Evolutionary conservation across 2,888 invertebrate species (phyloP), one percentile per base, ranked within the genome.

Genomic region (Ischnus inquisitorius): DNA sequence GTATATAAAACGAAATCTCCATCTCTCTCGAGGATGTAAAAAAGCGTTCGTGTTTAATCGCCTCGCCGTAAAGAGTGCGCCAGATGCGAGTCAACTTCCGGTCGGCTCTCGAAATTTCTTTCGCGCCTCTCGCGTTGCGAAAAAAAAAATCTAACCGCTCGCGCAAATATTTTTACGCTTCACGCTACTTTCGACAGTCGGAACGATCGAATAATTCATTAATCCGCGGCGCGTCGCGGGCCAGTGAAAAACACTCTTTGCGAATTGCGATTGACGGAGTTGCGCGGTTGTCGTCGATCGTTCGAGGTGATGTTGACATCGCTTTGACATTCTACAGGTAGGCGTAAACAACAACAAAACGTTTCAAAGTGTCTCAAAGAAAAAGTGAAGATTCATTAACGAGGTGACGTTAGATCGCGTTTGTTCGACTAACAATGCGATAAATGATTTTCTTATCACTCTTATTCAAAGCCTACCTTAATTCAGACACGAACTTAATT

Each of bases 271-370:
- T 19, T 5, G n/a, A 5, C 67, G 19, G 54, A 60, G 14, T 60
- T n/a, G 22, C n/a, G 54, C 16, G 57, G 34, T 3, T 14, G 41
- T 22, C 16, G 25, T 12, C 12, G 39, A 5, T 60, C 1, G 14
- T 54, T 67, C 12, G 28, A 34, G 22, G n/a, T 48, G 43, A 68
- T 69, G 69, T 69, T 46, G 46, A 76, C 81, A 69, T 64, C 62
- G 62, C 5, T 72, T 74, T 79, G 79, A 83, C 79, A 46, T 79
- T 76, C 79, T 76, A 83, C 79, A 83, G 83, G 79, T 83, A 76
- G 46, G 28, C 14, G 46, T 67, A 46, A 43, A 43, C 54, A 64
- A 64, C 19, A 34, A 28, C 60, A 60, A 54, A 25, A 25, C 25
- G 14, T 60, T 4, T 60, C 10, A 5, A 3, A 28, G 10, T 2